Evolutionary conservation across 2,113 vertebrate genomes (phyloP), one percentile per base, ranked within the genome.

Genomic region (Scopus umbretta): DNA sequence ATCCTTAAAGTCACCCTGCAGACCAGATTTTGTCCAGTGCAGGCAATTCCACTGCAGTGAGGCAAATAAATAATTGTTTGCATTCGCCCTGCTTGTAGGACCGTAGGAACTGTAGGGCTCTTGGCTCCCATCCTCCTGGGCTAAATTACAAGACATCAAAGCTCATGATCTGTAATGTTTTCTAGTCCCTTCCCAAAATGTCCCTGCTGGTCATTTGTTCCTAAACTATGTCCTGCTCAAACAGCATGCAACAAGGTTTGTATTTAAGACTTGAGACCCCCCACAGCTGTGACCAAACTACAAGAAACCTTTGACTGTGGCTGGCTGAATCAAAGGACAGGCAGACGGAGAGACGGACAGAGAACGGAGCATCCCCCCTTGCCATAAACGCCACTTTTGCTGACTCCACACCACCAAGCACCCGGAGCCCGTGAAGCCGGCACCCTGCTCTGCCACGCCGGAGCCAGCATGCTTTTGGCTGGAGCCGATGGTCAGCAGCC

Each of bases 311-410:
- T 0, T 5, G 30, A 15, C 68, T 8, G 43, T 7, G 43, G 29
- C 38, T 47, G 76, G 42, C 59, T 36, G 61, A 67, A 17, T 52
- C 9, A 15, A 90, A 75, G 67, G 45, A 53, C 3, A 2, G 23
- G 11, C 30, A 9, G 50, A 47, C 1, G 1, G 49, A 70, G 40
- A 63, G 34, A 63, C 2, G 5, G 26, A 55, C 9, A 52, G 56
- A 50, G 20, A 47, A 18, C 0, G 4, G 45, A 32, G n/a, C n/a
- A 49, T 9, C 38, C 3, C 15, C 30, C 59, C n/a, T 40, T 10
- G 22, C 14, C 27, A n/a, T 6, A 40, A 62, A 63, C 12, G 47
- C 4, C 40, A 42, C 9, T 76, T 30, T 47, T 62, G 65, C n/a
- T 55, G 80, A 30, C 34, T 38, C 23, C 14, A 4, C 22, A 2